Conservation (phyloP, 1,140 invertebrate genomes). For the Drosophila kurseongensis region DNA sequence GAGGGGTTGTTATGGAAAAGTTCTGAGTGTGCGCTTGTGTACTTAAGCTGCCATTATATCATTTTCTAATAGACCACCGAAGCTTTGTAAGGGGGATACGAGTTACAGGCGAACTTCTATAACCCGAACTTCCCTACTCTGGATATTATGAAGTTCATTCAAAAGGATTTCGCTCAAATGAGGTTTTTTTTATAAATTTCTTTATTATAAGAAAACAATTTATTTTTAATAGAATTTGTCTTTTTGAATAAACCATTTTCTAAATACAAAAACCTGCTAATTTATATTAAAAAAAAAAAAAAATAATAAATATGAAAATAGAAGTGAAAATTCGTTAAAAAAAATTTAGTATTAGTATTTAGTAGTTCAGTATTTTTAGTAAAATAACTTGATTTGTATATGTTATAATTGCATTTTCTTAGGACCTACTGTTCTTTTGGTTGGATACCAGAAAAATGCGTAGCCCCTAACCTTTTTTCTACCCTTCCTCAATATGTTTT, state of each 20-base stretch:
- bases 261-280: too few relatives aligned
- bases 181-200: too few relatives aligned
- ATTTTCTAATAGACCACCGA: slow-evolving; percentile 45
- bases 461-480: slow-evolving; percentile 17
- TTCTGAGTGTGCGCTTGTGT: slow-evolving; percentile 33
- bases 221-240: too few relatives aligned
- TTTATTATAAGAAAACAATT: too few relatives aligned
- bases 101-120: slow-evolving; percentile 5
- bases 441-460: slow-evolving; percentile 36
- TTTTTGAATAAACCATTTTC: too few relatives aligned
- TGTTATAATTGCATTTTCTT: too few relatives aligned
- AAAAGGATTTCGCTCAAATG: not conserved
- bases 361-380: too few relatives aligned
- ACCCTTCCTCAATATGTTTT: slow-evolving; percentile 9
- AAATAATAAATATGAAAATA: too few relatives aligned
- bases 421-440: slow-evolving; percentile 8
- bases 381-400: not conserved
- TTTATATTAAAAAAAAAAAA: too few relatives aligned
- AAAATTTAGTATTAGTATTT: too few relatives aligned
- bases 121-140: not conserved
- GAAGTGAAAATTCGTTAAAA: too few relatives aligned
- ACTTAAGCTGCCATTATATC: slow-evolving; percentile 53
- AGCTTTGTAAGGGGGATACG: slow-evolving; percentile 1
- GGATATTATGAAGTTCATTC: not conserved
- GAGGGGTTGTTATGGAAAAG: slow-evolving; percentile 35